Conservation (phyloP, 2,113 vertebrate species). For the Siniperca knerii region DNA sequence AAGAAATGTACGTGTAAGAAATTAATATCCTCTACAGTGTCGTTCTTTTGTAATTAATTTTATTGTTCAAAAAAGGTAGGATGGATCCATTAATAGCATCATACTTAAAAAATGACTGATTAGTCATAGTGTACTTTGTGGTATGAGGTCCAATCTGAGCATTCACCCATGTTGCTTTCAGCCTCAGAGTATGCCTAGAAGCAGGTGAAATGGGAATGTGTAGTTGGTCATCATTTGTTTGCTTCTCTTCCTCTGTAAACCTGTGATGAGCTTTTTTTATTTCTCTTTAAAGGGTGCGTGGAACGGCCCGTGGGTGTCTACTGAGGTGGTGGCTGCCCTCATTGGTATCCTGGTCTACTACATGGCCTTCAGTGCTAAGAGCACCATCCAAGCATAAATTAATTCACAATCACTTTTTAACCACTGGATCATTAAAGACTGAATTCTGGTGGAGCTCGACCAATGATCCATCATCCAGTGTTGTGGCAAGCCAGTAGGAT, state of each 20-base stretch:
- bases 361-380: slow-evolving; percentile 91
- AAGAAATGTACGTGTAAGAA: neutral
- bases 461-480: slow-evolving; percentile 38
- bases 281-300: slow-evolving; percentile 86
- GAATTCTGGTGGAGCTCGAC: slow-evolving; percentile 45
- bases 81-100: neutral
- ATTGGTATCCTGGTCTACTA: slow-evolving; percentile 90
- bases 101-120: neutral
- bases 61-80: neutral
- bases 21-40: neutral
- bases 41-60: neutral
- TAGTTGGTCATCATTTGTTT: neutral
- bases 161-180: neutral
- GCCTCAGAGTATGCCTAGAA: neutral
- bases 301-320: slow-evolving; percentile 94
- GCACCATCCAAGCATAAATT: slow-evolving; percentile 88
- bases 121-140: neutral
- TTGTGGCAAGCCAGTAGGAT: slow-evolving; percentile 24
- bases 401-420: slow-evolving; percentile 29
- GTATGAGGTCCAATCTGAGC: neutral
- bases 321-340: slow-evolving; percentile 90
- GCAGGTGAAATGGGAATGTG: neutral
- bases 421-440: slow-evolving; percentile 71
- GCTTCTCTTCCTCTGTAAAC: neutral
- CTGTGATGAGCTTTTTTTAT: neutral